Evolutionary conservation across 2,797 vertebrate genomes (phyloP), one percentile per base, ranked within the genome.

Genomic region (Scolopax bukidnonensis): DNA sequence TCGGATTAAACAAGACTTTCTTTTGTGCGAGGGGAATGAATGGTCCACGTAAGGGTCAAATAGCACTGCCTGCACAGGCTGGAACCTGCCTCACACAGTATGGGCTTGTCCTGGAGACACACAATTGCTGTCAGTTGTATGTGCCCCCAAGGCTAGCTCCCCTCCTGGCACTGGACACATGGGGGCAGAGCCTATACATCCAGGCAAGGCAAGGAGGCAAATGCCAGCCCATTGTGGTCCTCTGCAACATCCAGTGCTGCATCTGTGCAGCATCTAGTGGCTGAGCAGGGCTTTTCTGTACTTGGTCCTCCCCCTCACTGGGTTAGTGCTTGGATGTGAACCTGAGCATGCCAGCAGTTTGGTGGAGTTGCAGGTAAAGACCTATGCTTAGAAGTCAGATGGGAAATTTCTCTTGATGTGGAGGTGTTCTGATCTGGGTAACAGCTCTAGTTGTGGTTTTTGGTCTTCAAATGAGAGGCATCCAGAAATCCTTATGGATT

Each of bases 21-120:
- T 96, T 97, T 97, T 97, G 94, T 97, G 5, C 0, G 0, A 77
- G 56, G 81, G 87, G 91, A 96, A 97, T 97, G 96, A 97, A 97
- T 96, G 96, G 92, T 71, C 73, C 1, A 2, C 1, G 1, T 59
- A 28, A 93, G 96, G 96, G 95, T 97, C 97, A 96, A 94, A 96
- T 79, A 96, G 95, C 83, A 53, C 61, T 4, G 96, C 91, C 82
- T 93, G 96, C 92, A 89, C 85, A 95, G 91, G 71, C 95, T 96
- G 92, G 84, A 93, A 67, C 87, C 91, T 84, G 85, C 69, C 79
- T 95, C 59, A 69, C 82, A 93, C 82, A 96, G 87, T 73, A 86
- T 91, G 81, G 89, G 87, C 82, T 95, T 95, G 92, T 97, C 91
- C 79, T 63, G 53, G 82, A 75, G 51, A 80, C 36, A 19, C 92